A percentile compares a stretch with the other conserved stretches of the same genome.
Evolutionary conservation across 2,888 invertebrate genomes (phyloP).

Genomic region (Macropis europaea): DNA sequence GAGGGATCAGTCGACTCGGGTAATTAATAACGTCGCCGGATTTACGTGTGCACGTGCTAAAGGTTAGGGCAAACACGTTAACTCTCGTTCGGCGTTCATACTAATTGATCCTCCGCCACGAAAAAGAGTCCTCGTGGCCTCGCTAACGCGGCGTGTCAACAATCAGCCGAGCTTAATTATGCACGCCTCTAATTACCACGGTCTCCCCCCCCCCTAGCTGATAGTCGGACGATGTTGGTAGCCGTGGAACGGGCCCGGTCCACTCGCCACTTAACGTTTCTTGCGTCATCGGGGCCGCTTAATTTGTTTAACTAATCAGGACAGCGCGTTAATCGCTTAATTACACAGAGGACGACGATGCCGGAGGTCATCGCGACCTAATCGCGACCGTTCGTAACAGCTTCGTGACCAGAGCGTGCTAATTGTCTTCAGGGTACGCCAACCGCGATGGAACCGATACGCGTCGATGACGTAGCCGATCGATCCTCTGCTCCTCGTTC

Average conservation of each 20-base stretch:
- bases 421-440: too few relatives aligned
- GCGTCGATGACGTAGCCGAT: constrained; percentile 47
- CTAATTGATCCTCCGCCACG: constrained; percentile 78
- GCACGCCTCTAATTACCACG: constrained; percentile 78
- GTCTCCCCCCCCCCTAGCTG: constrained; percentile 21
- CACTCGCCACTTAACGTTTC: constrained; percentile 69
- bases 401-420: constrained; percentile 61
- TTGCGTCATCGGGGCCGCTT: constrained; percentile 66
- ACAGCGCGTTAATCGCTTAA: constrained; percentile 74
- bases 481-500: too few relatives aligned
- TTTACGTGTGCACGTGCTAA: constrained; percentile 75
- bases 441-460: too few relatives aligned
- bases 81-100: constrained; percentile 58
- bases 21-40: constrained; percentile 65
- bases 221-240: constrained; percentile 2
- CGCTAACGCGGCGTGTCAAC: constrained; percentile 77
- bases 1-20: too few relatives aligned
- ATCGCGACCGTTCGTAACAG: constrained; percentile 38
- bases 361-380: constrained; percentile 54
- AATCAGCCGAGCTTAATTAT: constrained; percentile 76
- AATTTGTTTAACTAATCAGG: constrained; percentile 77
- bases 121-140: constrained; percentile 73
- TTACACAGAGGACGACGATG: constrained; percentile 68
- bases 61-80: constrained; percentile 70
- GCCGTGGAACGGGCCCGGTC: constrained; percentile 1